Evolutionary conservation across 2,113 vertebrate genomes (phyloP).

Genomic region (Haemorhous mexicanus): DNA sequence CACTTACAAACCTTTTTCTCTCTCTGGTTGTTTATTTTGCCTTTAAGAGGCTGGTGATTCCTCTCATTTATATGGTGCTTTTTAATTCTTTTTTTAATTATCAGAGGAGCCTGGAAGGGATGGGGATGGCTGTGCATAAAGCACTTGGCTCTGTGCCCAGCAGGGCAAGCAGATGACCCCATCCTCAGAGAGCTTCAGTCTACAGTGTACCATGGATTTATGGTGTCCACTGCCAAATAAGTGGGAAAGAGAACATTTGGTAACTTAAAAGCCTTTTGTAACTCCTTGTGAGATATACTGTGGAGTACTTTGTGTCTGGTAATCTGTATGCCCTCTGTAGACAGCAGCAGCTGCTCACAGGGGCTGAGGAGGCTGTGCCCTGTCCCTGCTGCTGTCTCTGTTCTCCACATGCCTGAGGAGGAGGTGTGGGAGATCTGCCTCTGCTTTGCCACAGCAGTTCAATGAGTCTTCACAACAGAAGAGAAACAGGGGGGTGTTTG

Average conservation of each 20-base stretch:
- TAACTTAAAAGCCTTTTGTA: background rate
- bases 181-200: background rate
- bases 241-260: background rate
- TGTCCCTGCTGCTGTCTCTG: background rate
- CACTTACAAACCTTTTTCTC: background rate
- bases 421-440: background rate
- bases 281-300: background rate
- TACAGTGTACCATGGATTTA: background rate
- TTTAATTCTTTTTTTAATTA: background rate
- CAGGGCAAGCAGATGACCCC: background rate
- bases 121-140: background rate
- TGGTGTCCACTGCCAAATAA: background rate
- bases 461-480: background rate
- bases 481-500: background rate
- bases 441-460: background rate
- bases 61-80: background rate
- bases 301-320: background rate
- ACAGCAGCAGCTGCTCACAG: rapidly evolving
- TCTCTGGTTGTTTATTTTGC: constrained; percentile 13
- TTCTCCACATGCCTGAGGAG: background rate
- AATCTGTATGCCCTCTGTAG: background rate
- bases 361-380: background rate
- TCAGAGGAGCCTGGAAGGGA: background rate
- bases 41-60: background rate
- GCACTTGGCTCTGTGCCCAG: background rate